Evolutionary conservation across 2,888 invertebrate genomes (phyloP), one percentile per base, ranked within the genome.

Genomic region (Conus canariensis): DNA sequence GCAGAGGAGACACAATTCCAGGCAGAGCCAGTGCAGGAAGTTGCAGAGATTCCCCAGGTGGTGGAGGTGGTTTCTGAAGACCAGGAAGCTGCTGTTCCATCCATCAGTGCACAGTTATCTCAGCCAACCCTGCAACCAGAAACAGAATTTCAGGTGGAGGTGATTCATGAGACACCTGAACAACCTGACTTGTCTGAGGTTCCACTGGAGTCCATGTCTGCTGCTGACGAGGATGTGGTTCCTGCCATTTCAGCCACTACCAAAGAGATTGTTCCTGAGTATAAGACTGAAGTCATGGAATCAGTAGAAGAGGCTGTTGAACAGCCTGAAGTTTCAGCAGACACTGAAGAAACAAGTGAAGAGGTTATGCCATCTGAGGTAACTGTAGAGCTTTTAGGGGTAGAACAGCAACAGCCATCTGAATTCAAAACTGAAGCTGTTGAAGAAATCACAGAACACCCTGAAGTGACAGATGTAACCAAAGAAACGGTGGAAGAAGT

Each of bases 1-100:
- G 89, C 90, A 3, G 91, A 91, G 60, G 91, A 90, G 67, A 90
- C 92, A 4, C 77, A 92, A n/a, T 92, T 92, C 88, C 91, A 91
- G 25, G 90, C 91, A 22, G 91, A 91, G 45, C 83, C 91, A 30
- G 89, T 91, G 14, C 89, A 90, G 77, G 91, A 91, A 82, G 74
- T 87, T 16, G 45, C 89, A 67, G 90, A 91, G 83, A 83, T 87
- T 19, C 89, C 86, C 56, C 88, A 90, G 45, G 70, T 89, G 22
- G 60, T 87, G 59, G 90, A 90, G n/a, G 90, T 82, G 22, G 86
- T 74, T n/a, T 45, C 89, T 70, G 88, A 90, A 70, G 91, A 92
- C 85, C 85, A 85, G 74, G 60, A 88, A 60, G 85, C 89, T 8
- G 89, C 89, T 30, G 77, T 89, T 0, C 67, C 89, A 8, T 56